Base-by-base conservation (phyloP, 37 sponge, comb jelly and placozoan species). In the Agelas oroides region DNA sequence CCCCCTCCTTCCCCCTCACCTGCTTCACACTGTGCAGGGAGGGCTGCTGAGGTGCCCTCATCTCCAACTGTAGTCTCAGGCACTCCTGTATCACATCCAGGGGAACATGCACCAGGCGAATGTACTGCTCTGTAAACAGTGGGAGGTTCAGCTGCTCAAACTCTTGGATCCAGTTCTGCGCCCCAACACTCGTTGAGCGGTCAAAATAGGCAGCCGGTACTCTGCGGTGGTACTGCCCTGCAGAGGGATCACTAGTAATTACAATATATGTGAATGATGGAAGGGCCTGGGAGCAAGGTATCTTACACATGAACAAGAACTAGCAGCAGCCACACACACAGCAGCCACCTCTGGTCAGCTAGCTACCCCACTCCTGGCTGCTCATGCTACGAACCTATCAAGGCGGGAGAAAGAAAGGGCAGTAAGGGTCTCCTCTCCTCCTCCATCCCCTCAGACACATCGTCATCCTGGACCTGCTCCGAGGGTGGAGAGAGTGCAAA, bases 81-180 rank as follows among this genome's bases (percentile, higher is more conserved):
- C 91, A 93, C 83, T 93, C 94, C n/a, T 93, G 94, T 82, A 93
- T 92, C 41, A 96, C 90, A 28, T 96, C 96, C 80, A 96, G 62
- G 17, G 88, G 94, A 21, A 93, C 91, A 17, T 88, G 81, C 25
- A 88, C 63, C 52, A 96, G 54, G 59, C 59, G 88, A 15, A 96
- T 46, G 41, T 87, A 92, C 85, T 89, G 91, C 64, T 24, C 23
- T 21, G 53, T 19, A 54, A 94, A 94, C 28, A 62, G 53, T 8
- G 94, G 94, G 38, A 94, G 81, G 37, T 80, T 75, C 88, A 94
- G 90, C 6, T 52, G 18, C 33, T 77, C 65, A 38, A 94, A 94
- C 84, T 90, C 94, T 0, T 69, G 35, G 13, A 78, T 31, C 94
- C 94, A 94, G 73, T 70, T 74, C 37, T 62, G 56, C 0, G 84